These are phyloP conservation scores for Tenebrio molitor DNA, from an alignment of 1,140 invertebrate genomes.

Conservation along the genomic window DNA sequence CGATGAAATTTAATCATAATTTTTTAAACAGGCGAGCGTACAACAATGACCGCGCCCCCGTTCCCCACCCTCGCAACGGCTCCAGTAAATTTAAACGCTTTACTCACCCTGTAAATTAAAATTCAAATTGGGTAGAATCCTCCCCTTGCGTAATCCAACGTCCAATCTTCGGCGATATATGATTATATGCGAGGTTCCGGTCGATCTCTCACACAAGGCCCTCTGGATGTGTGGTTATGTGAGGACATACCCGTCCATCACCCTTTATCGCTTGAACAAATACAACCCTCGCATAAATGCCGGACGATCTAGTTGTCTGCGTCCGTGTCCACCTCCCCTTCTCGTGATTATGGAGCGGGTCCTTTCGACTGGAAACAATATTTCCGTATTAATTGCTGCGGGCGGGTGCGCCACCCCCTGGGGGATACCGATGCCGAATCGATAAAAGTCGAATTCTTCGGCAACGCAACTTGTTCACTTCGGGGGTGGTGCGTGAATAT, in stretches of 20 bases:
- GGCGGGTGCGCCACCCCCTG: neutral
- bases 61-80: constrained; percentile 50
- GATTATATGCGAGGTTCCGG: constrained; percentile 64
- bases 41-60: constrained; percentile 20
- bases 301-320: constrained; percentile 60
- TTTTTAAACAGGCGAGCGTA: constrained; percentile 31
- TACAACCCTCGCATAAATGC: constrained; percentile 64
- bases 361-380: constrained; percentile 33
- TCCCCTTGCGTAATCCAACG: constrained; percentile 58
- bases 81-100: constrained; percentile 62
- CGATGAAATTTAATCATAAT: constrained; percentile 33
- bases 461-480: neutral
- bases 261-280: constrained; percentile 66
- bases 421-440: no score
- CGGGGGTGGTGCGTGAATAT: neutral
- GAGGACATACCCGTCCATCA: constrained; percentile 67
- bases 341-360: constrained; percentile 16
- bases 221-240: constrained; percentile 66
- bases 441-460: neutral
- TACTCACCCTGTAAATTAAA: constrained; percentile 66
- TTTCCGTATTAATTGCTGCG: constrained; percentile 16
- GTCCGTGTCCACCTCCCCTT: constrained; percentile 29
- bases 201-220: constrained; percentile 59
- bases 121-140: constrained; percentile 65
- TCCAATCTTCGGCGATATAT: constrained; percentile 65